Evolutionary conservation across 2,797 vertebrate species (phyloP).

Genomic region (Apodemus agrarius): DNA sequence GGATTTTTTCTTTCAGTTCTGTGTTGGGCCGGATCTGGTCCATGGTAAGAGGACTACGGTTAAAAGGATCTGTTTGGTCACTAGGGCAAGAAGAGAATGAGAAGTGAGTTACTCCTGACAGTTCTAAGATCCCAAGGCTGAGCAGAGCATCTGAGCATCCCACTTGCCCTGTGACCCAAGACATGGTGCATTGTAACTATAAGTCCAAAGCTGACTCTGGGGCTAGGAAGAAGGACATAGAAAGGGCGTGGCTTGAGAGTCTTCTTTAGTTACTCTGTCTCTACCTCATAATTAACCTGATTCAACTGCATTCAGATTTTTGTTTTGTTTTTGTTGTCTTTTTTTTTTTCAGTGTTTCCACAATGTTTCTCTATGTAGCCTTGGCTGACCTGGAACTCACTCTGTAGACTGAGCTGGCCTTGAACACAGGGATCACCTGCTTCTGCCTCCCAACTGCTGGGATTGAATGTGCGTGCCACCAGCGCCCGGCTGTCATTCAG

Average conservation of each 20-base stretch:
- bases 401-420: background rate
- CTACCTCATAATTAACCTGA: constrained; percentile 10
- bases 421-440: background rate
- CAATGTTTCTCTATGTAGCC: background rate
- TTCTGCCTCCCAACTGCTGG: background rate
- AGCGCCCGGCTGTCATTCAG: background rate
- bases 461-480: background rate
- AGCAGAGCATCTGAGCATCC: background rate
- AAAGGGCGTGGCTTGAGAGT: background rate
- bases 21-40: constrained; percentile 99
- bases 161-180: background rate
- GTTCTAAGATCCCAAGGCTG: background rate
- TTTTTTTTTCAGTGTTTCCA: background rate
- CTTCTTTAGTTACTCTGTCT: background rate
- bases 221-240: constrained; percentile 1
- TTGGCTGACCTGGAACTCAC: no score
- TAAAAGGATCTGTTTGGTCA: constrained; percentile 99
- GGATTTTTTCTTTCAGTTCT: constrained; percentile 97
- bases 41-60: constrained; percentile 99
- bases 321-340: background rate
- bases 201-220: background rate
- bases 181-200: background rate
- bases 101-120: constrained; percentile 57
- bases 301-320: background rate
- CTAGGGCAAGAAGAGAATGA: constrained; percentile 86